These are phyloP conservation scores for Drosophila sp. DNA, from an alignment of 1,140 invertebrate genomes.

Conservation along the genomic window DNA sequence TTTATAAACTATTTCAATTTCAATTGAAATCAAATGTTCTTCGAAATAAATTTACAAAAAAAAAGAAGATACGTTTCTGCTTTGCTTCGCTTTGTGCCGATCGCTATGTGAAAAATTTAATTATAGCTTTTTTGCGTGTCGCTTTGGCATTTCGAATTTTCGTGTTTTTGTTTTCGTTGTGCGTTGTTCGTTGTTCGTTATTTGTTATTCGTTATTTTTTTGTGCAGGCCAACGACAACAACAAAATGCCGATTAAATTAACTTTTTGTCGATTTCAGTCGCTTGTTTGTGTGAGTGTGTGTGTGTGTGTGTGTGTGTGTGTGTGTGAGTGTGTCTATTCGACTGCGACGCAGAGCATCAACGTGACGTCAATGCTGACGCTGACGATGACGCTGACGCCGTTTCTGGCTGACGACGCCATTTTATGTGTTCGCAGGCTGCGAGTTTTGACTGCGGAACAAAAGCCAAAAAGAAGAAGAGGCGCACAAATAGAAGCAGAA, in stretches of 20 bases:
- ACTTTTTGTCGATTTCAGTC: slow-evolving; percentile 16
- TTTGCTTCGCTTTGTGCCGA: slow-evolving; percentile 18
- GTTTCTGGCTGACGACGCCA: slow-evolving; percentile 45
- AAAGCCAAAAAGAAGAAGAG: slow-evolving; percentile 29
- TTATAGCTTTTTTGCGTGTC: slow-evolving; percentile 67
- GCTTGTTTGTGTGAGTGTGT: not conserved
- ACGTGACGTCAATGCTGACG: slow-evolving; percentile 25
- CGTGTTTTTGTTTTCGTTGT: slow-evolving; percentile 19
- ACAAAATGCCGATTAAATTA: slow-evolving; percentile 22
- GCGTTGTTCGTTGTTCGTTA: not conserved
- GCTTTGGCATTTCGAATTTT: slow-evolving; percentile 59
- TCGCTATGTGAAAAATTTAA: slow-evolving; percentile 55
- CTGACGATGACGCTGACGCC: not conserved
- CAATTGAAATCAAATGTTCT: slow-evolving; percentile 18
- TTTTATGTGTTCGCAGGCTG: slow-evolving; percentile 39
- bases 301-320: not conserved
- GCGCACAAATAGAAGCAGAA: slow-evolving; percentile 16
- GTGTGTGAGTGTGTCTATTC: slow-evolving; percentile 8
- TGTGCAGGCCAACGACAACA: slow-evolving; percentile 6
- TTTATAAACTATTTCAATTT: slow-evolving; percentile 62
- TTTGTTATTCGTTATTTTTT: not conserved
- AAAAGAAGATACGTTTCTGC: no score
- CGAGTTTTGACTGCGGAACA: slow-evolving; percentile 13
- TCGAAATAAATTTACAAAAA: slow-evolving; percentile 22
- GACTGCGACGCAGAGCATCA: slow-evolving; percentile 6